Percentiles rank a stretch among this genome's conserved stretches.
Evolutionary conservation across 1,140 invertebrate species (phyloP).

Genomic region (Heliconius melpomene): DNA sequence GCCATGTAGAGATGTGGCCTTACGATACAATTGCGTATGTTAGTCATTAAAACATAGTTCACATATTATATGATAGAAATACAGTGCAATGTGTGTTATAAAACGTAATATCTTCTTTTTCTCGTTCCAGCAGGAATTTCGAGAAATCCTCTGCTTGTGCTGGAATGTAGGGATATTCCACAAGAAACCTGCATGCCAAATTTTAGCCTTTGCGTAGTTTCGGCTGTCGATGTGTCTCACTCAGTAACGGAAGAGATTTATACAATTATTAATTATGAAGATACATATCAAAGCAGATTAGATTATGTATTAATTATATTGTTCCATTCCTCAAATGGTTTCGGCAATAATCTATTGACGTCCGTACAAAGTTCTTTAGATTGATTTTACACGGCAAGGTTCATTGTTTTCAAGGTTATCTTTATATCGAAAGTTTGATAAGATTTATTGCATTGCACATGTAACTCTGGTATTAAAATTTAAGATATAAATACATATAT

Average conservation of each 20-base stretch:
- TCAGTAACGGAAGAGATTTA: too few species aligned
- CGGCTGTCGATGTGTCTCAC: too few species aligned
- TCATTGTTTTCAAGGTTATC: constrained; percentile 28
- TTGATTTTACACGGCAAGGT: constrained; percentile 15
- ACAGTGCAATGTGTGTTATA: neutral
- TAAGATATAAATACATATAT: neutral
- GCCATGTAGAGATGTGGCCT: constrained; percentile 21
- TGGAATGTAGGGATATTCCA: too few species aligned
- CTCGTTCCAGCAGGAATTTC: too few species aligned
- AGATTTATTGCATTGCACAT: constrained; percentile 1
- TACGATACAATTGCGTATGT: constrained; percentile 19
- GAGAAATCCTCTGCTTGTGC: too few species aligned
- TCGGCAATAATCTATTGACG: constrained; percentile 7
- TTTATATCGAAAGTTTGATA: constrained; percentile 9
- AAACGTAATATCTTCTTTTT: too few species aligned
- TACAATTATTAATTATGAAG: neutral
- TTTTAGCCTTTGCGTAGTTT: too few species aligned
- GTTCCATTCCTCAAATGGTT: neutral
- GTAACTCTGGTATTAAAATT: neutral
- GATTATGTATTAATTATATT: neutral
- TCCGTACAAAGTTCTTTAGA: constrained; percentile 16
- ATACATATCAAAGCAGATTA: neutral
- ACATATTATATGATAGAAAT: constrained; percentile 11
- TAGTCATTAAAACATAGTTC: constrained; percentile 19
- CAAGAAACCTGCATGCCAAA: too few species aligned